Conservation (phyloP, 23 tunicate genomes). For the Trididemnum clinides region DNA sequence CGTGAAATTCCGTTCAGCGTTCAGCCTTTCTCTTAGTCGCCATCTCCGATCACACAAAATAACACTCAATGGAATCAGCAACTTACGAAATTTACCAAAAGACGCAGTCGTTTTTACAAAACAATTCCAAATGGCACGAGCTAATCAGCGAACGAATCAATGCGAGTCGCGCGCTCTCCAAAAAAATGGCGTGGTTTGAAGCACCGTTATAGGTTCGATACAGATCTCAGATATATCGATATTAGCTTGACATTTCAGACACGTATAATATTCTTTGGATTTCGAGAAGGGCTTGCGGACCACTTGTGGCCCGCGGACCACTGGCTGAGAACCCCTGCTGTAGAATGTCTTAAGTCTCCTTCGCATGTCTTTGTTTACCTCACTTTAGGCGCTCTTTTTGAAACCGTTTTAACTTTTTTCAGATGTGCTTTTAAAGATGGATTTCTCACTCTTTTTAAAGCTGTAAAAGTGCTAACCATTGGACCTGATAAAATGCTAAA, state of each 20-base stretch:
- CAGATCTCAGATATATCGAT: background rate
- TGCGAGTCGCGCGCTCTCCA: too few relatives aligned
- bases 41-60: conserved; percentile 9
- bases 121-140: background rate
- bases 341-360: too few relatives aligned
- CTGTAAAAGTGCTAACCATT: too few relatives aligned
- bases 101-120: conserved; percentile 17
- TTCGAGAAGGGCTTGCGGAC: conserved; percentile 10
- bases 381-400: too few relatives aligned
- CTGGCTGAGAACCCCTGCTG: background rate
- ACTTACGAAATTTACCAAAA: conserved; percentile 12
- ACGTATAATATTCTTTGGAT: background rate
- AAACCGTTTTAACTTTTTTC: too few relatives aligned
- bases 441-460: too few relatives aligned
- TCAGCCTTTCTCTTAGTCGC: conserved; percentile 27
- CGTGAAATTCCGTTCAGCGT: conserved; percentile 4
- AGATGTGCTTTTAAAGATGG: too few relatives aligned
- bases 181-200: too few relatives aligned
- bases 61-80: background rate
- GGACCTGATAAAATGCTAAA: too few relatives aligned
- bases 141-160: too few relatives aligned
- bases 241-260: conserved; percentile 14
- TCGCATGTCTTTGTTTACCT: too few relatives aligned
- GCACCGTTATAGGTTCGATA: conserved; percentile 2
- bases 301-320: conserved; percentile 17